A percentile compares a stretch with the other conserved stretches of the same genome.
Conservation (phyloP, 2,797 vertebrate genomes). For the Poecilia gillii region DNA sequence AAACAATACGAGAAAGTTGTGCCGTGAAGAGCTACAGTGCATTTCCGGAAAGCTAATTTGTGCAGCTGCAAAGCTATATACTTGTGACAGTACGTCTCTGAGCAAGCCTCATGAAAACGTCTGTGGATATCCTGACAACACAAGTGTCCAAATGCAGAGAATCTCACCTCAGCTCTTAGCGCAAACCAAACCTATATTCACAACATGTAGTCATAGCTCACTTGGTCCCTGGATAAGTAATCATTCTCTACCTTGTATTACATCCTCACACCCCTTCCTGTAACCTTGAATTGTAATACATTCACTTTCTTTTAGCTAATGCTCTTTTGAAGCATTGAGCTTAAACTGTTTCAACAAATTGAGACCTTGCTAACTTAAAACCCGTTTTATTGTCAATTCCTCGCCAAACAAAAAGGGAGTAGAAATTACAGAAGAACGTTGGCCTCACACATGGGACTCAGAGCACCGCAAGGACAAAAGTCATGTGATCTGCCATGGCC, state of each 20-base stretch:
- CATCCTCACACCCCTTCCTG: neutral
- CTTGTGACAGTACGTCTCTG: neutral
- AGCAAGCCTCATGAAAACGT: neutral
- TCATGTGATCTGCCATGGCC: constrained; percentile 8
- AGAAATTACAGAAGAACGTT: neutral
- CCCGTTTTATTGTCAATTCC: neutral
- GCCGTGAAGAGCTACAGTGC: neutral
- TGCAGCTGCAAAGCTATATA: neutral
- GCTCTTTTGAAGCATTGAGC: neutral
- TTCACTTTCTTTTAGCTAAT: neutral
- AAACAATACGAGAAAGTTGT: neutral
- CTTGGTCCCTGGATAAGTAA: neutral
- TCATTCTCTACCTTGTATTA: neutral
- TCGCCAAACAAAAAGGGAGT: neutral
- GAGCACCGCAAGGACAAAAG: constrained; percentile 12
- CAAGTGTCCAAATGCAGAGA: neutral
- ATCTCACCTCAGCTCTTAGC: neutral
- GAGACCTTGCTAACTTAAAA: neutral
- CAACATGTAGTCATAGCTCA: neutral
- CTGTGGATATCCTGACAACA: neutral
- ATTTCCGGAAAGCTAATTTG: neutral
- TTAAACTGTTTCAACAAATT: neutral
- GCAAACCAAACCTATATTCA: neutral
- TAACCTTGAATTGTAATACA: neutral
- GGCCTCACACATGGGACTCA: neutral